Percentiles rank a stretch among this genome's conserved stretches.
Conservation (phyloP, 2,888 invertebrate species). For the Phyto melanocephala region DNA sequence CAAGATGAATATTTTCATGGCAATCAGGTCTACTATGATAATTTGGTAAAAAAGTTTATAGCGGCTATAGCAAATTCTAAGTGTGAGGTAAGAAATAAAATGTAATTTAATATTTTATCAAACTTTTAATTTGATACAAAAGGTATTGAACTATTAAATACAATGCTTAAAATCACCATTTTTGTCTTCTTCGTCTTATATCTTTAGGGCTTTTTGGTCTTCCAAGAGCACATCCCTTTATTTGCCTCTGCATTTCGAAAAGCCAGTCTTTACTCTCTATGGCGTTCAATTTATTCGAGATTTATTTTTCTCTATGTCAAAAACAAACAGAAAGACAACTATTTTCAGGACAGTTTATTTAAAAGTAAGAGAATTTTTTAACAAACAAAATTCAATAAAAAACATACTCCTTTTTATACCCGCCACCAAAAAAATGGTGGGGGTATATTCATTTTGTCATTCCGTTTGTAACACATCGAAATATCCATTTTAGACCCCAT, state of each 20-base stretch:
- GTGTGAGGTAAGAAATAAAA: conserved; percentile 64
- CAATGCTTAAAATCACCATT: too few species aligned
- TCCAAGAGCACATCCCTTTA: conserved; percentile 72
- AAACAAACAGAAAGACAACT: conserved; percentile 58
- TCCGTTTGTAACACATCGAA: too few species aligned
- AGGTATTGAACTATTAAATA: too few species aligned
- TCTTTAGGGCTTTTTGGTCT: conserved; percentile 69
- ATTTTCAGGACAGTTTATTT: conserved; percentile 68
- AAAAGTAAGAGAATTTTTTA: conserved; percentile 63
- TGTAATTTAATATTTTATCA: too few species aligned
- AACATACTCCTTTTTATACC: too few species aligned
- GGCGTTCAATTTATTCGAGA: conserved; percentile 69
- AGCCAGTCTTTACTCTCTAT: conserved; percentile 70
- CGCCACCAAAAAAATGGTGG: too few species aligned
- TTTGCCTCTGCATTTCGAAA: conserved; percentile 70
- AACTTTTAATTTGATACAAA: too few species aligned
- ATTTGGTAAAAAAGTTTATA: conserved; percentile 54
- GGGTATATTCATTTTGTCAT: too few species aligned
- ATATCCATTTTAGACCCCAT: too few species aligned
- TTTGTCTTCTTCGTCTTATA: neutral
- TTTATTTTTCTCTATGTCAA: conserved; percentile 72
- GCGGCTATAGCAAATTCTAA: conserved; percentile 59
- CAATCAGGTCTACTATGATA: conserved; percentile 42
- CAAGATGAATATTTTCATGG: conserved; percentile 30
- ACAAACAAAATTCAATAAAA: neutral